Percentiles rank a stretch among this genome's conserved stretches.
Conservation (phyloP, 2,888 invertebrate species). For the Nebria brevicollis region DNA sequence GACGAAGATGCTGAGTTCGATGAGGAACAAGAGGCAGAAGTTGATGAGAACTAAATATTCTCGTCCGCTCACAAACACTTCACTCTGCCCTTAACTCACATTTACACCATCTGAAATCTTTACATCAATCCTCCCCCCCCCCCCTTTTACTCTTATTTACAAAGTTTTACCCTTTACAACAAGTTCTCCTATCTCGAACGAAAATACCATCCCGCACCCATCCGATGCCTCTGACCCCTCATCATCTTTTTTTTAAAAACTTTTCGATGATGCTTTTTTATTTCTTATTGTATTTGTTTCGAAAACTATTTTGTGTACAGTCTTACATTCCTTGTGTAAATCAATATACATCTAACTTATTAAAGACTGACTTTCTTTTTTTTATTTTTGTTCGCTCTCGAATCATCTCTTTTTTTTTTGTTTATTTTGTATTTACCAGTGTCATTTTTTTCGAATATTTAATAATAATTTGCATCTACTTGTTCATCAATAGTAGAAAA, state of each 20-base stretch:
- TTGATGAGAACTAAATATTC: conserved; percentile 71
- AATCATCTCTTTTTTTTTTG: conserved; percentile 15
- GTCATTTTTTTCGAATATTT: conserved; percentile 38
- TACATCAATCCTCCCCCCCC: neutral
- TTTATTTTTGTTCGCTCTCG: conserved; percentile 46
- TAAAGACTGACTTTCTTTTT: conserved; percentile 60
- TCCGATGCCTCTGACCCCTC: conserved; percentile 12
- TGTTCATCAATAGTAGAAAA: conserved; percentile 40
- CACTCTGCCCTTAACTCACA: conserved; percentile 2
- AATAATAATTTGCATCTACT: conserved; percentile 38
- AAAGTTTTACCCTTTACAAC: conserved; percentile 8
- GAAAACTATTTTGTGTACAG: conserved; percentile 55
- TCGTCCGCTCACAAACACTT: conserved; percentile 2
- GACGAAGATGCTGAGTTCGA: conserved; percentile 86
- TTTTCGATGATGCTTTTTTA: conserved; percentile 23
- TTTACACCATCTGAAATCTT: conserved; percentile 3
- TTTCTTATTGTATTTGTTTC: conserved; percentile 49
- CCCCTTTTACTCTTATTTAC: neutral
- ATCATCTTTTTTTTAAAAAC: conserved; percentile 42
- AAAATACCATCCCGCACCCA: neutral
- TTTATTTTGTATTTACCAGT: conserved; percentile 42
- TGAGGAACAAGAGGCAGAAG: conserved; percentile 78
- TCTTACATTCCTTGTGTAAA: conserved; percentile 56
- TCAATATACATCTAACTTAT: conserved; percentile 55
- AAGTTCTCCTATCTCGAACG: neutral